Conservation (phyloP, 2,888 invertebrate species). For the Tenthredo livida region DNA sequence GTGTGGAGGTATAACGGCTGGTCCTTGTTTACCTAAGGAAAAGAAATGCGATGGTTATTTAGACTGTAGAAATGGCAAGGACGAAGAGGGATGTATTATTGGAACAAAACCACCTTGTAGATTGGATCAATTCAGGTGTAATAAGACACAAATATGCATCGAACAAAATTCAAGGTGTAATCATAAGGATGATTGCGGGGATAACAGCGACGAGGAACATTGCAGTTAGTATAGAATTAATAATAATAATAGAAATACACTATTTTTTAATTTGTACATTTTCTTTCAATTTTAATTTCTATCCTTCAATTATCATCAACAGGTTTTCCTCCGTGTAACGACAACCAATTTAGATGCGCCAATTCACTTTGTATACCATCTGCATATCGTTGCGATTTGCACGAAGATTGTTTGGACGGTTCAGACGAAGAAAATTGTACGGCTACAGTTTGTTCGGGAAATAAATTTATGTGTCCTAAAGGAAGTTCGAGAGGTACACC, state of each 20-base stretch:
- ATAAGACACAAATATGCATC: constrained; percentile 89
- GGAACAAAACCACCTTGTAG: constrained; percentile 81
- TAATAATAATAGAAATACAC: not conserved
- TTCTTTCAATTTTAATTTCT: no score
- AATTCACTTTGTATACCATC: constrained; percentile 96
- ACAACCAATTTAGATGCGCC: constrained; percentile 94
- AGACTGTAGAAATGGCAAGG: constrained; percentile 92
- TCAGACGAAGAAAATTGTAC: constrained; percentile 95
- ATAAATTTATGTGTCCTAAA: constrained; percentile 93
- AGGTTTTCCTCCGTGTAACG: constrained; percentile 94
- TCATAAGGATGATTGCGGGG: constrained; percentile 94
- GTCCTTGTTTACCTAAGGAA: constrained; percentile 92
- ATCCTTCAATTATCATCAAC: no score
- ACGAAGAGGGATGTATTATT: constrained; percentile 88
- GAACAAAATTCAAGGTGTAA: constrained; percentile 89
- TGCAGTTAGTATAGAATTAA: constrained; percentile 88
- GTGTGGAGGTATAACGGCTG: constrained; percentile 85
- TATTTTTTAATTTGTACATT: no score
- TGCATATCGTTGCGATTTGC: constrained; percentile 91
- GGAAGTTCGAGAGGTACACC: constrained; percentile 87
- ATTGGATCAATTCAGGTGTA: constrained; percentile 92
- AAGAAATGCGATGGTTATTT: constrained; percentile 94
- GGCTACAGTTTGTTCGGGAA: constrained; percentile 91
- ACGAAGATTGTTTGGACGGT: constrained; percentile 95
- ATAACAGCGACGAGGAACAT: constrained; percentile 93